These are phyloP conservation scores for Rhabdomys pumilio DNA, from an alignment of 2,797 vertebrate genomes.

Conservation along the genomic window DNA sequence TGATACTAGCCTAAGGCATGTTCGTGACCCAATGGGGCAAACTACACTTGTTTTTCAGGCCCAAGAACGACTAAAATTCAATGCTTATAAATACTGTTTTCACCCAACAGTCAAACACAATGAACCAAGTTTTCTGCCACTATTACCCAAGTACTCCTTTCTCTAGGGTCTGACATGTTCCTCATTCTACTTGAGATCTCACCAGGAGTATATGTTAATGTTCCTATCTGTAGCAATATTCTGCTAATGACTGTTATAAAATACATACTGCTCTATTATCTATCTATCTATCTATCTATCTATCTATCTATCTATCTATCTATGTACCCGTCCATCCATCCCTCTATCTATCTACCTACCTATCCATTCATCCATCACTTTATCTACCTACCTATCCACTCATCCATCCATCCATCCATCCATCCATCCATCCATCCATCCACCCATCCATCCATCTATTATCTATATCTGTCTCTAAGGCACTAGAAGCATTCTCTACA, in stretches of 20 bases:
- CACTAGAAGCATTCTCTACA: not conserved
- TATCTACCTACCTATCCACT: not conserved
- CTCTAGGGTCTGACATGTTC: not conserved
- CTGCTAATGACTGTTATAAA: not conserved
- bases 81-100: not conserved
- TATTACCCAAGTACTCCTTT: not conserved
- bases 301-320: not conserved
- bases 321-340: not conserved
- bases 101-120: not conserved
- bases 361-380: not conserved
- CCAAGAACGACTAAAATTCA: not conserved
- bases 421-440: not conserved
- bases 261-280: not conserved
- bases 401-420: not conserved
- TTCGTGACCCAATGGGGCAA: not conserved
- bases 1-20: not conserved
- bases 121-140: not conserved
- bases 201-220: not conserved
- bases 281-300: not conserved
- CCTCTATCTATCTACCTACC: not conserved
- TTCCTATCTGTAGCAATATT: not conserved
- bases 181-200: not conserved
- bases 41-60: not conserved
- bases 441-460: not conserved
- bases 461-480: not conserved